Evolutionary conservation across 1,140 invertebrate genomes (phyloP), one percentile per base, ranked within the genome.

Genomic region (Bombus difficillimus): DNA sequence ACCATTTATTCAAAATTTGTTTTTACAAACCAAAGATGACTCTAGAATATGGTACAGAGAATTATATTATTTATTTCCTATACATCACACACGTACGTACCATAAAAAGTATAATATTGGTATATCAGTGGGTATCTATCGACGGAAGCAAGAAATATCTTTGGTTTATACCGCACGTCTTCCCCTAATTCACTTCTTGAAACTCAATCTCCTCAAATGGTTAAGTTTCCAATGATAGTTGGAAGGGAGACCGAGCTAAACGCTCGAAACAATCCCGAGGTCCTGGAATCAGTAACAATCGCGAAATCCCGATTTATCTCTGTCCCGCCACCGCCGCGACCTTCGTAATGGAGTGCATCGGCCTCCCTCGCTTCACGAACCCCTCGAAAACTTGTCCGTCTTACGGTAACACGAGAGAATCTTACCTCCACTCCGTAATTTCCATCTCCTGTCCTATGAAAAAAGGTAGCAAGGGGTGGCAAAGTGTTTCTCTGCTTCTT

Each of bases 221-320:
- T 53, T 77, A 71, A 79, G 83, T 57, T 72, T 80, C 68, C 83
- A 85, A 85, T 73, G 62, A 73, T 80, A 85, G 47, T 53, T 32
- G 25, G 39, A 53, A 73, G 37, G 74, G 57, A 47, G 32, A 59
- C 32, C 34, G 75, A 59, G 66, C 64, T 43, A 59, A 71, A 73
- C 39, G 32, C 53, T 72, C 10, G 66, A 85, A 59, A 80, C 68
- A 39, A 41, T 85, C 57, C 41, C 39, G 22, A 13, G n/a, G 34
- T 62, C 53, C 15, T 39, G 83, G 68, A 79, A 80, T 85, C 83
- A 28, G 76, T 80, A 79, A 79, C 83, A 80, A 85, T 79, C 68
- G 25, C 76, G 68, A 80, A 85, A 85, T 85, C 83, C 77, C 68
- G 57, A 84, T 84, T 84, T 84, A 80, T 84, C 83, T 68, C 75